Base-by-base conservation (phyloP, 2,113 vertebrate species). In the Festucalex cinctus region DNA sequence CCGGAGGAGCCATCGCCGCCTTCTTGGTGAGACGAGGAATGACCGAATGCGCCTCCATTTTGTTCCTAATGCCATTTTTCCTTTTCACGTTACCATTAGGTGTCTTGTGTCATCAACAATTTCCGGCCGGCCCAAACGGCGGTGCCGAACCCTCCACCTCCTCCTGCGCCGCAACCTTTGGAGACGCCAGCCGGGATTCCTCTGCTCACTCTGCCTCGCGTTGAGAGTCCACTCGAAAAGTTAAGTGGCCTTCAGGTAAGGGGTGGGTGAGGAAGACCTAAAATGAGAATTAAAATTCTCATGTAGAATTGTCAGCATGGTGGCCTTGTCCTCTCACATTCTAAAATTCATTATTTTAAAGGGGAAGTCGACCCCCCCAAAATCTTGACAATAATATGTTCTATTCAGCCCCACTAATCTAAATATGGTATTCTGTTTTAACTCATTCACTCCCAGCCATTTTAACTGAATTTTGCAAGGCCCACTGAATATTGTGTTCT, bases 231-330 rank as follows among this genome's bases (percentile, higher is more conserved):
- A 92, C 93, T 95, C 66, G 93, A 95, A 94, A 95, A 97, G 93
- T 93, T 96, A 93, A 95, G 93, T 93, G 91, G 92, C 73, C 86
- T 91, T 88, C 93, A 95, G 94, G 94, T 96, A 94, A 95, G 94
- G 89, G 92, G 86, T 58, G 82, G 80, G 65, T 22, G 24, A 57
- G 59, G 39, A 26, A 46, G 46, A n/a, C 16, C 6, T 35, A 64
- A 48, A 22, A 32, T 20, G 26, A 17, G 7, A 26, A 49, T 48
- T 20, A 8, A 3, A 51, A 16, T 32, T 56, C 54, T 5, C 54
- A 7, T 41, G 2, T 49, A 9, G 48, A n/a, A 20, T 24, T 68
- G 24, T 66, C 24, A 49, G 19, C 26, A 46, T 49, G 43, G 43
- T 19, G 10, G 3, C 44, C 17, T 0, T 5, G 12, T 24, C 3